phyloP scores from a whole-genome alignment of 2,113 vertebrate genomes.

The Heterotilapia buettikoferi region DNA sequence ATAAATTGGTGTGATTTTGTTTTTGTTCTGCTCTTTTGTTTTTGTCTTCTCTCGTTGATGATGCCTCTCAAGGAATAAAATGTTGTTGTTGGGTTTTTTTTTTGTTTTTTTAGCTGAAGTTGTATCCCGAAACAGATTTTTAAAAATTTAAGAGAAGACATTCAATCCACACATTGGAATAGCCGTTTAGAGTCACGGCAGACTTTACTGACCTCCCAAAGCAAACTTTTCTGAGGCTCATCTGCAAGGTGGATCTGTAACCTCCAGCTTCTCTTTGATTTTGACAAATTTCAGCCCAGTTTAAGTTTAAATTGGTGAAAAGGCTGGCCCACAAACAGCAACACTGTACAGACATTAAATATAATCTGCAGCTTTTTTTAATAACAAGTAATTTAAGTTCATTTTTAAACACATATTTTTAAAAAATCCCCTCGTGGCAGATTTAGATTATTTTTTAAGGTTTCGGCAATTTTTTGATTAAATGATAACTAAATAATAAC shows the following conservation, averaged over 20 bases:
- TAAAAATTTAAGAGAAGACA: not conserved
- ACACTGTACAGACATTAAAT: not conserved
- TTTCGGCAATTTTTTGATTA: not conserved
- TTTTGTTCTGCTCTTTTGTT: not conserved
- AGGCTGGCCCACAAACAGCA: not conserved
- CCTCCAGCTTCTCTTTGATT: not conserved
- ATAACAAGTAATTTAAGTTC: not conserved
- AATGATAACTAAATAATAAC: not conserved
- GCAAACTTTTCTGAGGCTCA: not conserved
- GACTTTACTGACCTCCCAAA: not conserved
- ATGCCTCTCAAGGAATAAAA: not conserved
- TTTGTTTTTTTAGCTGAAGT: not conserved
- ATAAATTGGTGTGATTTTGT: constrained; percentile 19
- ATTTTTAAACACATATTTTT: not conserved
- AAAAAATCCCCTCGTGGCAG: not conserved
- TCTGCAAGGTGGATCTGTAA: not conserved
- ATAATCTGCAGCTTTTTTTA: not conserved
- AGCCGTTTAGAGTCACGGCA: not conserved
- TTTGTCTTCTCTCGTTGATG: not conserved
- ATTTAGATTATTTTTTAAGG: not conserved
- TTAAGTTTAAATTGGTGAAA: not conserved
- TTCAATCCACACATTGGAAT: not conserved
- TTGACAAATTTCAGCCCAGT: not conserved
- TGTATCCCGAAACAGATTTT: not conserved
- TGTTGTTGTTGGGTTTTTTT: not conserved